Evolutionary conservation across 1,140 invertebrate genomes (phyloP), one percentile per base, ranked within the genome.

Genomic region (Diplogasteroides magnus): DNA sequence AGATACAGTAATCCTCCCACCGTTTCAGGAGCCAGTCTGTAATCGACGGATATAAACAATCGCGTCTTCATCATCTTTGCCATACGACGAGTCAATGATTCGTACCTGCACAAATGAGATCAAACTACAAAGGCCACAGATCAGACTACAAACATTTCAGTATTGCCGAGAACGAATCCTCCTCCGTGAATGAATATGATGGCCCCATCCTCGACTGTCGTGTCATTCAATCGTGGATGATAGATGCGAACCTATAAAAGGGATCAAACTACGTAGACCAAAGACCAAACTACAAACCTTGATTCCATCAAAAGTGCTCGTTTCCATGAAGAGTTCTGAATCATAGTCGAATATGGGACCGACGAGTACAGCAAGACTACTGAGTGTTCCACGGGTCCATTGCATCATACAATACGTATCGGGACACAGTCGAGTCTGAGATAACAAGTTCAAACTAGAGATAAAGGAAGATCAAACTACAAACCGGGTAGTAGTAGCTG

Each of bases 121-220:
- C 37, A 48, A 11, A 48, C 37, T 48, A n/a, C n/a, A n/a, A n/a
- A n/a, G n/a, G n/a, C n/a, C n/a, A n/a, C n/a, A n/a, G n/a, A n/a
- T n/a, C n/a, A n/a, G n/a, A n/a, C 19, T 48, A 48, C 37, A 11
- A 6, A 48, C 70, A 72, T 72, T 3, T 61, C 64, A 1, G 62
- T 61, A 37, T 68, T 72, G 28, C 70, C 70, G 2, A 72, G 48
- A 2, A 65, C 70, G 48, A 72, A 83, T 28, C 79, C 79, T 31
- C 79, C 79, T 25, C 79, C 79, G 71, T 81, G 79, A 32, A 81
- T 83, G 60, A 78, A 81, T n/a, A 81, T 62, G 27, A 81, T 55
- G 19, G 63, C 67, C 23, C 67, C 71, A 37, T 83, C 69, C 23
- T 70, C 69, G 13, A 66, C 74, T 48, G 67, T 64, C 37, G 61